Base-by-base conservation (phyloP, 2,113 vertebrate species). In the Camarhynchus parvulus region DNA sequence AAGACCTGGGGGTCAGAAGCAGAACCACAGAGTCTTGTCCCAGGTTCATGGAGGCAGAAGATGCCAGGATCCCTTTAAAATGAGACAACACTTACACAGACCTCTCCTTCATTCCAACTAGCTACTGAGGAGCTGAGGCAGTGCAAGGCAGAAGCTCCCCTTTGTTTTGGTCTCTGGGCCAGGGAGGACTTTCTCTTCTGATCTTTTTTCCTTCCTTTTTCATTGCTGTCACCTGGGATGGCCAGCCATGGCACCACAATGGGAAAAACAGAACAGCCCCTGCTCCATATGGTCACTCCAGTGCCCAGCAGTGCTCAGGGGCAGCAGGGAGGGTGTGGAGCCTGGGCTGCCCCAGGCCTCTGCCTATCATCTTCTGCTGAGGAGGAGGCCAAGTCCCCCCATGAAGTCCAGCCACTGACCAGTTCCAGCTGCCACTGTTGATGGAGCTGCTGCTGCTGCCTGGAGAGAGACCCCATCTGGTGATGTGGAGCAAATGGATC, bases 281-380 rank as follows among this genome's bases (percentile, higher is more conserved):
- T 23, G 15, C 39, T 61, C 73, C 33, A 18, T 8, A 33, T 0
- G 0, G 55, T 69, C 53, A 44, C 37, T 68, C 33, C 63, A 61
- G 53, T 27, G 22, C 42, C 4, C 37, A 59, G 24, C 21, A 68
- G 37, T 0, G 0, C 63, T 37, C 37, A 33, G 27, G 3, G 52
- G 31, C 28, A 44, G 83, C 0, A 3, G 0, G 20, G 21, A 86
- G 31, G 21, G 9, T 0, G 0, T 10, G 3, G 25, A 35, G 31
- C 4, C 52, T 4, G 17, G 13, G 25, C 2, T 67, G 83, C 72
- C 21, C 25, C 31, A 37, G 31, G 62, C 53, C 44, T 22, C 25
- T 69, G 27, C 63, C 46, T 16, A 18, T 25, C 37, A 50, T 12
- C 14, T 37, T 44, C 39, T 68, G 33, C 33, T 39, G 64, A 69